phyloP scores from a whole-genome alignment of 2,797 vertebrate species.

The Sternarchorhynchus goeldii region DNA sequence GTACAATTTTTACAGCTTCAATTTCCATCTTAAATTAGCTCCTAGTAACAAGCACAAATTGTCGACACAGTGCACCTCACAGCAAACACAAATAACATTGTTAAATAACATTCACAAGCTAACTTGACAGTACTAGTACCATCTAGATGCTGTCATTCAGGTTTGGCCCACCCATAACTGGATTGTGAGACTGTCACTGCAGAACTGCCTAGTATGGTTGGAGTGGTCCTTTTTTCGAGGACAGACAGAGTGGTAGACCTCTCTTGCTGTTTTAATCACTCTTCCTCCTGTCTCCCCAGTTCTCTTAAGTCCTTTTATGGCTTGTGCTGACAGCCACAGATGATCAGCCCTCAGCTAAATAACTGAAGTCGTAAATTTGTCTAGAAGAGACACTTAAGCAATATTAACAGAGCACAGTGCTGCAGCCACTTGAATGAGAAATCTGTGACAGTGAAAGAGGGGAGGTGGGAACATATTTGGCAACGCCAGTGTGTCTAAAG shows the following conservation, averaged over 20 bases:
- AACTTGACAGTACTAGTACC: no score
- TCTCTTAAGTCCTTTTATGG: conserved; percentile 1
- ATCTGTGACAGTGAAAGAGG: conserved; percentile 28
- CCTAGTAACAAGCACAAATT: no score
- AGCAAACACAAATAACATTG: no score
- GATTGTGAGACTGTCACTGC: no score
- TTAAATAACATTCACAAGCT: no score
- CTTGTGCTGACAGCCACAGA: neutral
- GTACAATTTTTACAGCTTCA: no score
- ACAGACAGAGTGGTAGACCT: neutral
- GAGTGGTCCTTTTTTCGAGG: no score
- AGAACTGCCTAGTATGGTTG: no score
- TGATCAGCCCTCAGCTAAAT: neutral
- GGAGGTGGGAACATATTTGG: conserved; percentile 6
- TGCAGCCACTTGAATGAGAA: neutral
- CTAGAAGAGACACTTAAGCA: neutral
- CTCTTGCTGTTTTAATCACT: neutral
- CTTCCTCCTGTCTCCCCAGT: neutral
- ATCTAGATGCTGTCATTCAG: no score
- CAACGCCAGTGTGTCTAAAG: conserved; percentile 21
- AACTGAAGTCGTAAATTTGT: conserved; percentile 3
- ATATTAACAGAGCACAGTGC: conserved; percentile 2
- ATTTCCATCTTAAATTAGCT: no score
- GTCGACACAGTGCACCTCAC: no score
- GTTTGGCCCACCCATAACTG: no score